A percentile compares a stretch with the other conserved stretches of the same genome.
These are phyloP conservation scores for Dreissena polymorpha DNA, from an alignment of 1,140 invertebrate genomes.

Conservation along the genomic window DNA sequence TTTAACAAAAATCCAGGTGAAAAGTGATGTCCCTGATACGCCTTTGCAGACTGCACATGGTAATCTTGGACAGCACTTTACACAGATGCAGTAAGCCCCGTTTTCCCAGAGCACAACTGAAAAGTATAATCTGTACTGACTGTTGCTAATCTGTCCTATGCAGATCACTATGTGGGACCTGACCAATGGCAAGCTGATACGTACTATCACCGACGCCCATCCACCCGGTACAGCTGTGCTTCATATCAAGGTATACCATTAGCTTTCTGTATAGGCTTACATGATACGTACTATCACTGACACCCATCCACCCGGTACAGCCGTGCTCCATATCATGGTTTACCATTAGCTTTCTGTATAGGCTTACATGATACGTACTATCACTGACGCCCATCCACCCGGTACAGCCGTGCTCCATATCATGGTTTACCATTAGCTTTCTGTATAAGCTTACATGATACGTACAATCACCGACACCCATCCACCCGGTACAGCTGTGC, in stretches of 20 bases:
- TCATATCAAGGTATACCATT: constrained; percentile 86
- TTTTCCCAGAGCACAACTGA: too few relatives aligned
- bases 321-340: constrained; percentile 91
- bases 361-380: constrained; percentile 84
- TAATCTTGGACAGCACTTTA: too few relatives aligned
- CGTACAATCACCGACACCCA: constrained; percentile 91
- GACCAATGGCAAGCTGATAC: constrained; percentile 84
- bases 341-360: not conserved
- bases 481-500: constrained; percentile 91
- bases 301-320: constrained; percentile 92
- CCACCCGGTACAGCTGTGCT: constrained; percentile 93
- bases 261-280: not conserved
- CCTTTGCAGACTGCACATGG: too few relatives aligned
- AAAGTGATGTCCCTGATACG: too few relatives aligned
- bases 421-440: constrained; percentile 81
- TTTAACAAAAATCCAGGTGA: too few relatives aligned
- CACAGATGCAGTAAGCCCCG: too few relatives aligned
- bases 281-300: constrained; percentile 90
- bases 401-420: constrained; percentile 93
- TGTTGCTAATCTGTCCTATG: not conserved
- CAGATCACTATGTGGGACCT: constrained; percentile 82
- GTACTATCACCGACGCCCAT: constrained; percentile 91
- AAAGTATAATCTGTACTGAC: too few relatives aligned
- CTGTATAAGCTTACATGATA: constrained; percentile 80
- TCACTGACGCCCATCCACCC: constrained; percentile 92